Evolutionary conservation across 2,888 invertebrate genomes (phyloP), one percentile per base, ranked within the genome.

Genomic region (Panopea generosa): DNA sequence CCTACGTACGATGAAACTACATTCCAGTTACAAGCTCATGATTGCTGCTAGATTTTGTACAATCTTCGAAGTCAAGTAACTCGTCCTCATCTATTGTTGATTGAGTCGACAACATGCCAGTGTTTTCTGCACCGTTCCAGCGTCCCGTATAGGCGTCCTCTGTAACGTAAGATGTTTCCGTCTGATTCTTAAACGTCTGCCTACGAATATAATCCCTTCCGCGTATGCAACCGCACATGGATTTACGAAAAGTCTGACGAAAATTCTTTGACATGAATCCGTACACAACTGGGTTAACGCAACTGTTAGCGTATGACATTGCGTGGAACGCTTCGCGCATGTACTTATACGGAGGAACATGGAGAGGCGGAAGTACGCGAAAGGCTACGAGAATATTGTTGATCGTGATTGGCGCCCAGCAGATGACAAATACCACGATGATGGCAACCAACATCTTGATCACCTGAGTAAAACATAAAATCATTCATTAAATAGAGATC

Each of bases 251-350:
- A 29, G 89, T 89, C 55, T 90, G 94, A 2, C 95, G 92, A 90
- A 95, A 95, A 91, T 94, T 95, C 86, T 94, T 94, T 52, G 95
- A 95, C 95, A 96, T 95, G 91, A 96, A 96, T 27, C 95, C 95
- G 89, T 96, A 96, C 33, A 96, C 94, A 47, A 96, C 94, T 3
- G 96, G 96, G 91, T 96, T 96, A 83, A 95, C 94, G 90, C 95
- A 95, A 87, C 95, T 95, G 93, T 96, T 96, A 87, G 95, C 94
- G 90, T 96, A 96, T 0, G 95, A 95, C 94, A 95, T 93, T 33
- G 95, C 91, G 77, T 94, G 94, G 87, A 95, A 95, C 9, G 94
- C 93, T 53, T 94, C 95, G 40, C 94, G 93, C 92, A 95, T 93
- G 84, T 95, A 94, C 85, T 95, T 95, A 67, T 94, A 90, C n/a